Percentiles rank a stretch among this genome's conserved stretches.
These are phyloP conservation scores for Sebastes hubbsi DNA, from an alignment of 2,797 vertebrate species.

Conservation along the genomic window DNA sequence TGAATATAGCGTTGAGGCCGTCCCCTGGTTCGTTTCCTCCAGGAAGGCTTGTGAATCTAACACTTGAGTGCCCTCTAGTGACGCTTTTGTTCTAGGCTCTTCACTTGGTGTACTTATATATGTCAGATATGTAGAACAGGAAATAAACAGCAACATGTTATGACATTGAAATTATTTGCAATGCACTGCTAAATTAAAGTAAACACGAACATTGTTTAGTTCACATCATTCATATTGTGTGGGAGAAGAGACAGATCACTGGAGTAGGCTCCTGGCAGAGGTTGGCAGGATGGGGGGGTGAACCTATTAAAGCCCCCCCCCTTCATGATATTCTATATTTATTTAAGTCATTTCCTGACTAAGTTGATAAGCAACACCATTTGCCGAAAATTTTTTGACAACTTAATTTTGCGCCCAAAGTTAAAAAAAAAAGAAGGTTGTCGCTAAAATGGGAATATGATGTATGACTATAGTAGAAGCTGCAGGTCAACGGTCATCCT, in stretches of 20 bases:
- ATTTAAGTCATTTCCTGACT: too few relatives aligned
- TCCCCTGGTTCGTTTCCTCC: neutral
- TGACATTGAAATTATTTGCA: neutral
- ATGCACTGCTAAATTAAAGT: neutral
- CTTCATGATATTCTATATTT: too few relatives aligned
- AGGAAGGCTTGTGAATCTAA: neutral
- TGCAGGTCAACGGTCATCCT: too few relatives aligned
- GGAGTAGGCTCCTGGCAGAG: neutral
- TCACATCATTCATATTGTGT: neutral
- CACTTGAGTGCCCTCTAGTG: conserved; percentile 9
- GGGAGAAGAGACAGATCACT: neutral
- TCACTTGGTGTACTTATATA: neutral
- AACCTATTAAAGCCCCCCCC: neutral
- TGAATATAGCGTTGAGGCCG: fast-evolving
- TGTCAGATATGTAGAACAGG: neutral
- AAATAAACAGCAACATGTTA: neutral
- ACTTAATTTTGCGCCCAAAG: too few relatives aligned
- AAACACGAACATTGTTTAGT: neutral
- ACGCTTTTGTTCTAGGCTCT: neutral
- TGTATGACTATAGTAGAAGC: too few relatives aligned
- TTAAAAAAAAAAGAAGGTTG: too few relatives aligned
- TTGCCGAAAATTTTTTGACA: too few relatives aligned
- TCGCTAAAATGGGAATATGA: too few relatives aligned
- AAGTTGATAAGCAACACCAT: too few relatives aligned
- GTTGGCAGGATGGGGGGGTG: neutral